Evolutionary conservation across 2,888 invertebrate species (phyloP).

Genomic region (Tachystola acroxantha): DNA sequence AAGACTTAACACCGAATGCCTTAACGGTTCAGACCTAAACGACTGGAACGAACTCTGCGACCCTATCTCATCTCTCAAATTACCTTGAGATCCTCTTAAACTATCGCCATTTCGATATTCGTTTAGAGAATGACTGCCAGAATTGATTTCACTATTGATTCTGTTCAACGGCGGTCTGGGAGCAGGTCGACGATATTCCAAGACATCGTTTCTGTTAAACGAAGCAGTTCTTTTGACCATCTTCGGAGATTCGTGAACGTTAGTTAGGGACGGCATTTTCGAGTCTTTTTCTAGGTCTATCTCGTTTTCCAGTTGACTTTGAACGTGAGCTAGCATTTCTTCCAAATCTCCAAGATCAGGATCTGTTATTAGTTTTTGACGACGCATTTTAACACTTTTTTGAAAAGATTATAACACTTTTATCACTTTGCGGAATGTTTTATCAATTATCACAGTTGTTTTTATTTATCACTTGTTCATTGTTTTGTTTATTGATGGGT

Average conservation of each 20-base stretch:
- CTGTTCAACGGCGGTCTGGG: constrained; percentile 39
- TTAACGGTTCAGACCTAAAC: constrained; percentile 57
- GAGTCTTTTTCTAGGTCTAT: constrained; percentile 60
- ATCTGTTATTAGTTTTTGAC: constrained; percentile 54
- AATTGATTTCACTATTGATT: constrained; percentile 30
- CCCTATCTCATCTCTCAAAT: constrained; percentile 51
- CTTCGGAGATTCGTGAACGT: constrained; percentile 60
- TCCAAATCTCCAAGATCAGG: constrained; percentile 69
- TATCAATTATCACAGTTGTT: constrained; percentile 12
- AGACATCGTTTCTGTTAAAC: constrained; percentile 41
- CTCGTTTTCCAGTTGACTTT: constrained; percentile 65
- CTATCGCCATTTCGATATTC: constrained; percentile 27
- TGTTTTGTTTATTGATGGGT: constrained; percentile 13
- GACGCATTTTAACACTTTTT: constrained; percentile 56
- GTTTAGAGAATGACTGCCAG: constrained; percentile 31
- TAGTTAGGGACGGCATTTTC: constrained; percentile 53
- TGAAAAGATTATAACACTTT: no score
- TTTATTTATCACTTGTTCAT: constrained; percentile 8
- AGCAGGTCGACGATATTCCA: constrained; percentile 40
- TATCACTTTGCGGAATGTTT: constrained; percentile 11
- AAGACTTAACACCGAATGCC: constrained; percentile 51
- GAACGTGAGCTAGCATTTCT: constrained; percentile 70
- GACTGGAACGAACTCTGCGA: constrained; percentile 57
- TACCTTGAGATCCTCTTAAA: constrained; percentile 48
- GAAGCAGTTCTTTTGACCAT: constrained; percentile 47